Conservation (phyloP, 2,797 vertebrate species). For the Vipera ursinii region DNA sequence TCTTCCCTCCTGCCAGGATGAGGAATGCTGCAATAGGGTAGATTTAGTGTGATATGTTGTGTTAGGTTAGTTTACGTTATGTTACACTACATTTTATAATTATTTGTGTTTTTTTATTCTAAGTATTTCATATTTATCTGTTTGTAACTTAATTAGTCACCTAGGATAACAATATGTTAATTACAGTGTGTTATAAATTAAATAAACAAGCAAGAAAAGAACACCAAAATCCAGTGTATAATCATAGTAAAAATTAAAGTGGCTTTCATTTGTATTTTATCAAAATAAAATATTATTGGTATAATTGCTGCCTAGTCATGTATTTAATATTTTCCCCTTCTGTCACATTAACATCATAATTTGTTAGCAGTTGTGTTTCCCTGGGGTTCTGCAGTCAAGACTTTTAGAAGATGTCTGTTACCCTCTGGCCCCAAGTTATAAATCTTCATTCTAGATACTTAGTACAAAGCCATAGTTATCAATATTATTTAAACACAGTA, state of each 20-base stretch:
- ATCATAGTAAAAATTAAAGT: not conserved
- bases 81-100: not conserved
- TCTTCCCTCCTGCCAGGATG: too few species aligned
- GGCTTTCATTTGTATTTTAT: not conserved
- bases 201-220: not conserved
- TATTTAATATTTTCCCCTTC: not conserved
- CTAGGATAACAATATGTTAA: not conserved
- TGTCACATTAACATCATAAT: not conserved
- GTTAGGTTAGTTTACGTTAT: not conserved
- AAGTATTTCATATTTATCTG: not conserved
- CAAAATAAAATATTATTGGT: not conserved
- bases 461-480: not conserved
- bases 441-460: not conserved
- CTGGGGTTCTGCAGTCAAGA: not conserved
- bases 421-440: not conserved
- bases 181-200: not conserved
- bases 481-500: not conserved
- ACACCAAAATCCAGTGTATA: not conserved
- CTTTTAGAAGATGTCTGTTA: not conserved
- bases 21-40: not conserved
- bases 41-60: not conserved
- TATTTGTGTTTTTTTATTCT: not conserved
- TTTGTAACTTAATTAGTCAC: not conserved
- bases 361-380: not conserved
- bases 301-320: not conserved